Base-by-base conservation (phyloP, 2,888 invertebrate species). In the Platynereis dumerilii region DNA sequence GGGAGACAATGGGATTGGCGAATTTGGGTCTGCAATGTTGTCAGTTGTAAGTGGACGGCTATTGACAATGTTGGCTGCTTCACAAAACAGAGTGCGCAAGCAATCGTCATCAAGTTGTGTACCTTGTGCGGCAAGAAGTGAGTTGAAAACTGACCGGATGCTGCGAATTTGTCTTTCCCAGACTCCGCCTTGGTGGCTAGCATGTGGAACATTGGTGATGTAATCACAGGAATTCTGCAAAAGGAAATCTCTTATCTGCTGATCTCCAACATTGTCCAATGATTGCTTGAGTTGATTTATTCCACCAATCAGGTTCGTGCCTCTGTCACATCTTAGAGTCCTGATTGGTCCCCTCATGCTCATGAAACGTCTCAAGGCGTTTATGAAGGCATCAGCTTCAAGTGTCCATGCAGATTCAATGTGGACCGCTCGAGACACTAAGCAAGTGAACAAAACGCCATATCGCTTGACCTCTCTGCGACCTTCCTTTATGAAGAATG, bases 261-360 rank as follows among this genome's bases (percentile, higher is more conserved):
- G n/a, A n/a, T n/a, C n/a, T n/a, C n/a, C n/a, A n/a, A n/a, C n/a
- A n/a, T n/a, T n/a, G n/a, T n/a, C n/a, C n/a, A n/a, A 39, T 3
- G 60, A 29, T 55, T 45, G 20, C 39, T 59, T 58, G 10, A 66
- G 48, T 28, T 66, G 63, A 5, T 70, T 68, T n/a, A 68, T 64
- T 2, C 75, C 74, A 24, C 74, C 75, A 12, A 72, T 58, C 27
- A 75, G 75, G 59, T 76, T 75, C n/a, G 70, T 64, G 12, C 75
- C 76, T 62, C 69, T 68, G 55, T 76, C 75, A 0, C 64, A 74
- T 0, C 72, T 58, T 0, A 74, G 60, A 28, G 67, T 68, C 44
- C 66, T 44, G 0, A 74, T 69, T 2, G 57, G 20, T 17, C 75
- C 73, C 20, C 74, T 54, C 10, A 71, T 65, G 3, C 73, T 69